Percentiles rank a stretch among this genome's conserved stretches.
phyloP scores from a whole-genome alignment of 2,888 invertebrate genomes.

The Nycteola revayana region DNA sequence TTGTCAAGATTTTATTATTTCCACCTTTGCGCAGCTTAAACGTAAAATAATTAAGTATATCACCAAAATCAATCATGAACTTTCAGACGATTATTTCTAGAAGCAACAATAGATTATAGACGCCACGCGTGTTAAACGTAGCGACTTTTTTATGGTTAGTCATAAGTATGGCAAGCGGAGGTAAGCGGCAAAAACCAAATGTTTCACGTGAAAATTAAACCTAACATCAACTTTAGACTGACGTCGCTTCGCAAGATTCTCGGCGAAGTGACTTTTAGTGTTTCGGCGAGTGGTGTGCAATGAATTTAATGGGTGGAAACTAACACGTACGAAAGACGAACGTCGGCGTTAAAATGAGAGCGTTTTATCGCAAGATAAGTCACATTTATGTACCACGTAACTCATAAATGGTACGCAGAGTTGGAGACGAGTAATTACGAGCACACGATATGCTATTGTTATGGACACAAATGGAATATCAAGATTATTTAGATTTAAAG shows the following conservation, averaged over 20 bases:
- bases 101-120: too few species aligned
- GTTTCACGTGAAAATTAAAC: too few species aligned
- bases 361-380: slow-evolving; percentile 47
- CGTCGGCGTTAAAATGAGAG: slow-evolving; percentile 46
- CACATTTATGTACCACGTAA: slow-evolving; percentile 40
- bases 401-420: slow-evolving; percentile 35
- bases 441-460: slow-evolving; percentile 47
- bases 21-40: too few species aligned
- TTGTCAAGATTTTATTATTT: too few species aligned
- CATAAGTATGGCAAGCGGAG: too few species aligned
- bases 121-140: too few species aligned
- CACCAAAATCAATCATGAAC: too few species aligned
- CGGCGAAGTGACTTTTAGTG: slow-evolving; percentile 32
- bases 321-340: slow-evolving; percentile 30
- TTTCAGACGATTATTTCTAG: too few species aligned
- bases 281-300: slow-evolving; percentile 33
- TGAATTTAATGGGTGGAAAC: slow-evolving; percentile 38
- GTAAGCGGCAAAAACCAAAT: too few species aligned
- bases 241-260: slow-evolving; percentile 6
- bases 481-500: too few species aligned
- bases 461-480: slow-evolving; percentile 40
- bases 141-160: too few species aligned
- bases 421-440: slow-evolving; percentile 46
- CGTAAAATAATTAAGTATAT: too few species aligned
- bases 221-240: slow-evolving; percentile 29